Conservation (phyloP, 1,140 invertebrate species). For the Diabrotica undecimpunctata region DNA sequence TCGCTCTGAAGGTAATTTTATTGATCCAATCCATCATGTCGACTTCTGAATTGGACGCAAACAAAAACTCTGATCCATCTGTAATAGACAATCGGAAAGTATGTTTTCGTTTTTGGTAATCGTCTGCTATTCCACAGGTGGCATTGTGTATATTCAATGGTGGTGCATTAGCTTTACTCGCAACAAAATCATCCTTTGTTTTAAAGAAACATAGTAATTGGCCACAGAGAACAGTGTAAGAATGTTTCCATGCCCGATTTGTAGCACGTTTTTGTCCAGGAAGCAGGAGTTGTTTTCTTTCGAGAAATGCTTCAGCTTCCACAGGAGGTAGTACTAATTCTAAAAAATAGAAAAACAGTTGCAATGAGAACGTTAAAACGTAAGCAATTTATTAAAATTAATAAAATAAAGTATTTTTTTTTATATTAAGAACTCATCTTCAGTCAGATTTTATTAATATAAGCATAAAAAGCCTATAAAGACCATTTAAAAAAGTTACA, state of each 20-base stretch:
- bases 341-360: conserved; percentile 9
- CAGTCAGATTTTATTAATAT: no score
- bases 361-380: neutral
- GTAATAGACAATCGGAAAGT: conserved; percentile 84
- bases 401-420: no score
- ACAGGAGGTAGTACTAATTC: conserved; percentile 77
- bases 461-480: no score
- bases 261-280: conserved; percentile 91
- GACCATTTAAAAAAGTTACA: no score
- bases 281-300: conserved; percentile 92
- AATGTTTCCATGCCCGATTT: conserved; percentile 92
- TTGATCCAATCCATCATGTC: conserved; percentile 91
- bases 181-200: conserved; percentile 85
- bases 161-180: conserved; percentile 81
- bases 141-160: conserved; percentile 88
- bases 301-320: conserved; percentile 87
- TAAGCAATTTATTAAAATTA: neutral
- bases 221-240: conserved; percentile 93
- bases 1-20: conserved; percentile 92
- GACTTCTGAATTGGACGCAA: conserved; percentile 68
- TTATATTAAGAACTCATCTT: no score
- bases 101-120: conserved; percentile 94
- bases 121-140: conserved; percentile 76
- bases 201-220: conserved; percentile 98
- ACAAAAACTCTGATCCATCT: conserved; percentile 92